These are phyloP conservation scores for Clarias gariepinus DNA, from an alignment of 2,113 vertebrate species.

Conservation along the genomic window DNA sequence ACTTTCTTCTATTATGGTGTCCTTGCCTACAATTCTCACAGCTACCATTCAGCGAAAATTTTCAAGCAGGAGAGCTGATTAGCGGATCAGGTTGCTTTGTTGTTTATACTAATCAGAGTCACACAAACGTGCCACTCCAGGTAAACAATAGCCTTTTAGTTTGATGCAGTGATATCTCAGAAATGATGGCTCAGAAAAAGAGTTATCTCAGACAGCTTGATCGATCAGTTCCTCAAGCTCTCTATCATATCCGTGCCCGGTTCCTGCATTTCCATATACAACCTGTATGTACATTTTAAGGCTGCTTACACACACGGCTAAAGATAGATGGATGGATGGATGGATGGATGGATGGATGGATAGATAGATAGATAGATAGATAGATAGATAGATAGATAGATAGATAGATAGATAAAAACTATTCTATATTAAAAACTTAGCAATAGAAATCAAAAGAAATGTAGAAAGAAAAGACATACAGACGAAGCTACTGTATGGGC, in stretches of 20 bases:
- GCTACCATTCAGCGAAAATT: neutral
- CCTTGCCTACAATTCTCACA: neutral
- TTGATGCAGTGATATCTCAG: neutral
- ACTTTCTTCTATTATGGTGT: conserved; percentile 9
- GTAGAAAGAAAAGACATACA: no score
- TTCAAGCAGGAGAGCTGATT: neutral
- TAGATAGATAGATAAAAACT: no score
- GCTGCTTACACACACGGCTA: no score
- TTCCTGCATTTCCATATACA: neutral
- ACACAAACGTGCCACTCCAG: neutral
- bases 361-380: no score
- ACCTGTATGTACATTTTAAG: neutral
- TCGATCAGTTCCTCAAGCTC: neutral
- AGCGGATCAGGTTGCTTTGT: neutral
- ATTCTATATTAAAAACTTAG: no score
- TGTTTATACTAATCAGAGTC: neutral
- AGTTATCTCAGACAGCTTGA: neutral
- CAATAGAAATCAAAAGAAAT: no score
- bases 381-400: no score
- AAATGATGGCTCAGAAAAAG: neutral
- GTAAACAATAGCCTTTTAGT: conserved; percentile 2
- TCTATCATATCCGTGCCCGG: neutral
- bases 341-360: no score
- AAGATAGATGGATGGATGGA: no score
- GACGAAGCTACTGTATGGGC: no score